Evolutionary conservation across 1,140 invertebrate species (phyloP), one percentile per base, ranked within the genome.

Genomic region (Diploscapter pachys): DNA sequence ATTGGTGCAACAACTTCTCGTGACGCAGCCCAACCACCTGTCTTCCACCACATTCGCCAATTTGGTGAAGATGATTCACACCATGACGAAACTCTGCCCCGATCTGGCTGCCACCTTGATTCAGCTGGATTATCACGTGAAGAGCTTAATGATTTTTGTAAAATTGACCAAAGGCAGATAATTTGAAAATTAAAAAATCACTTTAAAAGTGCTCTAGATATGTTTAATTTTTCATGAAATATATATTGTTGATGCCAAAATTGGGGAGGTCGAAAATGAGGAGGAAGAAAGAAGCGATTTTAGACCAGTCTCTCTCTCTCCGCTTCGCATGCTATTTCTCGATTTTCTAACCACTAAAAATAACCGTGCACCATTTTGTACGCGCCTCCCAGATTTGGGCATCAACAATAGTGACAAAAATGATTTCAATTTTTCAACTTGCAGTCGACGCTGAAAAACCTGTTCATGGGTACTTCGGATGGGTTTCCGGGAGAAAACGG

Each of bases 21-120:
- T 77, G 8, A 72, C 75, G 51, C 80, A 85, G 59, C 83, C 82
- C 3, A 77, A 70, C 5, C 77, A 65, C 13, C 68, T 83, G 13
- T 75, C 72, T 48, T 85, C 82, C 8, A 79, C 53, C 31, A 85
- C 82, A 13, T 83, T 85, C 63, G 48, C 82, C 54, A 72, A 56
- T n/a, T 57, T 83, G 64, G 53, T 83, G 8, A 82, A 82, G 50
- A 86, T 76, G 8, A 5, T 83, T 5, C 81, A 82, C 6, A 81
- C 76, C 48, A 82, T 83, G 73, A 77, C 77, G 48, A 74, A 68
- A 53, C 76, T 62, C 52, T 83, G 82, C 72, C 57, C 76, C 11
- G 82, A 83, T 63, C 63, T 83, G 5, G 82, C 80, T 11, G 80
- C 82, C 13, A 82, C 83, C 4, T 57, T 83, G 4, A 72, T 85